Evolutionary conservation across 2,113 vertebrate species (phyloP).

Genomic region (Gallinago undulata): DNA sequence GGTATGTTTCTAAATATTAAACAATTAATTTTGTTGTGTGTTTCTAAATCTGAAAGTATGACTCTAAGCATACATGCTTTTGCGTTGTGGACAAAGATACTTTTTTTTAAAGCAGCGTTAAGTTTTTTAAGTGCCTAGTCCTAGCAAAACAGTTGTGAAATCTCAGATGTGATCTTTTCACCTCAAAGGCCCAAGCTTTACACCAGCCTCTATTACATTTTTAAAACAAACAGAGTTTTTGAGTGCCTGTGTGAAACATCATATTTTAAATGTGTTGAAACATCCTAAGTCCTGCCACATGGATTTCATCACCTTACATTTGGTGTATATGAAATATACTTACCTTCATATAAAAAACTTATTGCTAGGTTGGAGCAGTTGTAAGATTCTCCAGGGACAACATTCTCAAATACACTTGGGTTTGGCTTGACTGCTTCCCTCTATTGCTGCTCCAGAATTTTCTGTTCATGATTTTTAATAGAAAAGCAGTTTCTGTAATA

Average conservation of each 20-base stretch:
- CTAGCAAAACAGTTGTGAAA: not conserved
- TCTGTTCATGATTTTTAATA: not conserved
- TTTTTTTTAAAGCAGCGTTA: not conserved
- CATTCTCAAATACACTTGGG: not conserved
- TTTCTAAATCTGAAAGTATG: not conserved
- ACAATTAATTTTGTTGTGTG: accelerated
- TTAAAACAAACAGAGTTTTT: not conserved
- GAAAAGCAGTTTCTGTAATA: not conserved
- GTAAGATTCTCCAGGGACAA: not conserved
- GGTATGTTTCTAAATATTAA: not conserved
- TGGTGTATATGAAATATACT: not conserved
- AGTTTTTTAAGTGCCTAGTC: not conserved
- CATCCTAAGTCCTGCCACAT: not conserved
- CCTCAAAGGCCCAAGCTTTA: not conserved
- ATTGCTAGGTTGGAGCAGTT: not conserved
- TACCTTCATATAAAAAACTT: not conserved
- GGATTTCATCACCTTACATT: not conserved
- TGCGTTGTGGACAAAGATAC: not conserved
- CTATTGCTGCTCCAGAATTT: not conserved
- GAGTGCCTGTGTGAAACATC: not conserved
- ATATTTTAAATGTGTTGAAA: not conserved
- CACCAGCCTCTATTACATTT: not conserved
- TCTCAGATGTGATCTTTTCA: not conserved
- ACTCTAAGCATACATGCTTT: not conserved
- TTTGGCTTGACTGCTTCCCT: not conserved